These are phyloP conservation scores for Octodon degus DNA, from an alignment of 2,113 vertebrate genomes.

Conservation along the genomic window DNA sequence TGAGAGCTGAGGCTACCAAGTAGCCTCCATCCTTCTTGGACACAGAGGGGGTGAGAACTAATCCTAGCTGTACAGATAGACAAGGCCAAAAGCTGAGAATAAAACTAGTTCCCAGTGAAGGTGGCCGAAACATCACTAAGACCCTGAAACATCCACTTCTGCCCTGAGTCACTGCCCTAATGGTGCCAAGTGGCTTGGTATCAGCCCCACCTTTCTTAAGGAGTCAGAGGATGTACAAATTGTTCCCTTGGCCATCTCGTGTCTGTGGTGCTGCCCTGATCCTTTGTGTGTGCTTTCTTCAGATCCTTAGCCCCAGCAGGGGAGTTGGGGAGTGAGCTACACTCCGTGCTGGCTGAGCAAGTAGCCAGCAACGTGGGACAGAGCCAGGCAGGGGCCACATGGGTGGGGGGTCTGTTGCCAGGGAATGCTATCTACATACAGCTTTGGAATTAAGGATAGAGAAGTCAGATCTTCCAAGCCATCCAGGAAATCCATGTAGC, in stretches of 20 bases:
- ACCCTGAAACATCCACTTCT: neutral
- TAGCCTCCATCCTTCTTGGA: fast-evolving
- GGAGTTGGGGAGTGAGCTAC: neutral
- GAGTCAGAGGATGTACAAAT: neutral
- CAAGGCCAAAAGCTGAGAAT: neutral
- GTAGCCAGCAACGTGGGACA: neutral
- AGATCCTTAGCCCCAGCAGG: neutral
- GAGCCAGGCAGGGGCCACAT: neutral
- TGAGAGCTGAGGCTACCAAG: neutral
- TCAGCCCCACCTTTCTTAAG: neutral
- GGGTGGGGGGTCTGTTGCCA: neutral
- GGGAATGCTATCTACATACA: neutral
- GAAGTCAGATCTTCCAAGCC: neutral
- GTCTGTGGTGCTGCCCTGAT: neutral
- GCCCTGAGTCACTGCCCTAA: neutral
- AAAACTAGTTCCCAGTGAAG: neutral
- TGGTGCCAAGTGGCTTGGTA: neutral
- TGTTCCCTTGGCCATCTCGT: neutral
- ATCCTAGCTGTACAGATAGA: neutral
- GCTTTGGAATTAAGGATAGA: neutral
- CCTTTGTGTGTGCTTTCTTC: neutral
- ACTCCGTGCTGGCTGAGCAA: too few species aligned
- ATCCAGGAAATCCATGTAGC: neutral
- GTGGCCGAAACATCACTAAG: neutral
- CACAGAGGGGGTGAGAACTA: too few species aligned